Conservation (phyloP, 2,113 vertebrate genomes). For the Tupaia tana region DNA sequence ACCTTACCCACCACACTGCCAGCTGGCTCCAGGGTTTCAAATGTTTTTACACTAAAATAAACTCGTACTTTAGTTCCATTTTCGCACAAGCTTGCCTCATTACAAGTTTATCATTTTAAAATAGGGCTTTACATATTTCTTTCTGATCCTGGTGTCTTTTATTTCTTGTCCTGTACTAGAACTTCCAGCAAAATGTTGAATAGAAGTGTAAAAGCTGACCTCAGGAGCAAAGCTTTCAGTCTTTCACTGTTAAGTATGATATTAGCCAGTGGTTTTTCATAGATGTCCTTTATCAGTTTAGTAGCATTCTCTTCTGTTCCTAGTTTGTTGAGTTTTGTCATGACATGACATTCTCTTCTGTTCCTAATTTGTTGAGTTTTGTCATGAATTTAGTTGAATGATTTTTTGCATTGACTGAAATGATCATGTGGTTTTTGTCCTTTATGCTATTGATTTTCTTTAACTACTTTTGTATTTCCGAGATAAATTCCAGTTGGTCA, state of each 20-base stretch:
- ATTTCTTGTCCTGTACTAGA: background rate
- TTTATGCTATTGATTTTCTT: background rate
- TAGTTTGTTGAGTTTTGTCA: slow-evolving; percentile 18
- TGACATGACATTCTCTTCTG: background rate
- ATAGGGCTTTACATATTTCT: background rate
- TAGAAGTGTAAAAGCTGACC: slow-evolving; percentile 6
- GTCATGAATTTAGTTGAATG: slow-evolving; percentile 38
- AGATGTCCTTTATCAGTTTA: background rate
- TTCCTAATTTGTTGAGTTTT: slow-evolving; percentile 16
- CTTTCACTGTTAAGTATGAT: background rate
- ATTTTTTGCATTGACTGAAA: background rate
- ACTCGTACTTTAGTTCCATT: too few relatives aligned
- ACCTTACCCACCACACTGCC: too few relatives aligned
- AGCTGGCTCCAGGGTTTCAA: too few relatives aligned
- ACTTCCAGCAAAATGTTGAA: background rate
- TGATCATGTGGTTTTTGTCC: background rate
- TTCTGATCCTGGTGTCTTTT: background rate
- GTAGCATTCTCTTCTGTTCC: background rate
- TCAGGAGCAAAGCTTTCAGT: background rate
- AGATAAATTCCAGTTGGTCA: background rate
- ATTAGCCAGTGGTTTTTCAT: slow-evolving; percentile 2
- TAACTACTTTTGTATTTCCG: background rate
- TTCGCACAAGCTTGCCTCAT: too few relatives aligned
- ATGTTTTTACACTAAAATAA: too few relatives aligned
- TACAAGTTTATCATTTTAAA: slow-evolving; percentile 1